These are phyloP conservation scores for Carlito syrichta DNA, from an alignment of 2,113 vertebrate species.

Conservation along the genomic window DNA sequence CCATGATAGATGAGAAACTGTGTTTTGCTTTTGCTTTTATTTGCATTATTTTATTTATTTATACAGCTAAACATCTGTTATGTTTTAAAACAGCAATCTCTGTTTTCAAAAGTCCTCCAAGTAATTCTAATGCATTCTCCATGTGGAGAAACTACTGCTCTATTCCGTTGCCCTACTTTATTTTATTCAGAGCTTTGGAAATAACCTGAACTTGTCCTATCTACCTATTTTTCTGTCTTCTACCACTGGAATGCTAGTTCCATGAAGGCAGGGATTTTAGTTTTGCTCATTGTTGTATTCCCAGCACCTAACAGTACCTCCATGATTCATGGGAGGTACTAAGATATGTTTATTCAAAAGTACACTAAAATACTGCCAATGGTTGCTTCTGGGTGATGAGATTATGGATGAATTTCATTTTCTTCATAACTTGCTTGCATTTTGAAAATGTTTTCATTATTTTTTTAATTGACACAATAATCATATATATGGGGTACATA, in stretches of 20 bases:
- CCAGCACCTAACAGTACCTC: background rate
- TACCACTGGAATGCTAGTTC: background rate
- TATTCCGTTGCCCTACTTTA: background rate
- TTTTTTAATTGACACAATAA: no score
- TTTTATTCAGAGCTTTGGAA: background rate
- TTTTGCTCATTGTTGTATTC: background rate
- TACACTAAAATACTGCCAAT: background rate
- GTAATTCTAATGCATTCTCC: background rate
- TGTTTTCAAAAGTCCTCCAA: background rate
- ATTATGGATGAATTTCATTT: background rate
- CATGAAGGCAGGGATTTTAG: background rate
- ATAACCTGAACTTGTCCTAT: background rate
- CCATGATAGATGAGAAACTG: background rate
- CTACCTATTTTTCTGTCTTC: background rate
- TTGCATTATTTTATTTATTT: conserved; percentile 51
- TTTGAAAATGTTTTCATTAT: background rate
- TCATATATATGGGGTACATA: no score
- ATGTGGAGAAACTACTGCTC: no score
- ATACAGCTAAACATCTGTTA: conserved; percentile 10
- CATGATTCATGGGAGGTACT: background rate
- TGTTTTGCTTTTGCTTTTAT: conserved; percentile 48
- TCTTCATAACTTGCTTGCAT: background rate
- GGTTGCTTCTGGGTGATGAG: background rate
- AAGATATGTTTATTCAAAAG: conserved; percentile 1
- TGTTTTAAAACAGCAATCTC: no score